Evolutionary conservation across 2,888 invertebrate genomes (phyloP), one percentile per base, ranked within the genome.

Genomic region (Eristalis arbustorum): DNA sequence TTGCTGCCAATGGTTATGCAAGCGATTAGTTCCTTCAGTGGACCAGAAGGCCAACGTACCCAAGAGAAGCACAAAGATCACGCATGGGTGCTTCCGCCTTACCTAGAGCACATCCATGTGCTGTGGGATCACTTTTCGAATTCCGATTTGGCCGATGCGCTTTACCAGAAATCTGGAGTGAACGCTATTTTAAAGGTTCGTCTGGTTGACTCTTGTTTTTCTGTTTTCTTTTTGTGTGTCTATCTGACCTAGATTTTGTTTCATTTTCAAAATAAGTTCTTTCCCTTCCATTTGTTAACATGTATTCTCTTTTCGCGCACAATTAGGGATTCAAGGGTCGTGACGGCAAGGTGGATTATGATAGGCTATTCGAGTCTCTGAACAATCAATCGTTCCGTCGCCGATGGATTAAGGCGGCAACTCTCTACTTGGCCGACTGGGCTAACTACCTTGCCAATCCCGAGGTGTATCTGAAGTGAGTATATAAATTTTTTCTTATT

Each of bases 351-450:
- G 93, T 97, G 80, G 95, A 95, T 90, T 96, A 96, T 89, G 95
- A 95, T 62, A 94, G 95, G 88, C 95, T 97, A 90, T 94, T 96
- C 89, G 96, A 96, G 89, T 95, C 96, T 89, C 95, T 97, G 89
- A 96, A 97, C 91, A 97, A 97, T 91, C 96, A 96, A 78, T 95
- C 95, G 64, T 96, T 97, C 90, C 95, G 97, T 88, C 94, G 96
- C 67, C 95, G 96, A 88, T 97, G 97, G 97, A 96, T 97, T 88
- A 95, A 95, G 89, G 94, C 95, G 5, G 94, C 96, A 10, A 96
- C 97, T 1, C 94, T 95, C 87, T 96, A 96, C 90, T 93, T 97
- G 87, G 96, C 96, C 0, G 95, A 96, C 76, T 95, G 96, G 94
- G 94, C 96, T 37, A 94, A 96, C 23, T 95, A 96, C 88, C 91